phyloP scores from a whole-genome alignment of 2,888 invertebrate species.

The Trisateles emortualis region DNA sequence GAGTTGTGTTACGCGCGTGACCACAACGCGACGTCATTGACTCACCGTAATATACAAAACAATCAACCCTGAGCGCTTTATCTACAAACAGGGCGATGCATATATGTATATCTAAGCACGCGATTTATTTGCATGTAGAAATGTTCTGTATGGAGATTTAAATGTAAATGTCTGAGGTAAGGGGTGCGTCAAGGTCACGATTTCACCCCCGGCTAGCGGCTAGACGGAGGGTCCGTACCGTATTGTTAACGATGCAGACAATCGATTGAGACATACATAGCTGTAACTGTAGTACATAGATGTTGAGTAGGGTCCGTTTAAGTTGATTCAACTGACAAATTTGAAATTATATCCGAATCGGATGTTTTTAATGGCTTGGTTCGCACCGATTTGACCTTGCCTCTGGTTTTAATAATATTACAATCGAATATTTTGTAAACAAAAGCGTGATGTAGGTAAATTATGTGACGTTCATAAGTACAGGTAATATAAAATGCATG shows the following conservation, averaged over 20 bases:
- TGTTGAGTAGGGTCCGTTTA: slow-evolving; percentile 21
- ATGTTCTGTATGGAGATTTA: slow-evolving; percentile 9
- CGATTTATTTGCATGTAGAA: slow-evolving; percentile 16
- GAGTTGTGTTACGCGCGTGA: slow-evolving; percentile 60
- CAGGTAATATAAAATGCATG: not conserved
- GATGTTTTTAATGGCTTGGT: slow-evolving; percentile 11
- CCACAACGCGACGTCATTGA: slow-evolving; percentile 58
- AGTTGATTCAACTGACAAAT: slow-evolving; percentile 30
- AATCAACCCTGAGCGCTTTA: slow-evolving; percentile 56
- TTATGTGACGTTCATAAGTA: not conserved
- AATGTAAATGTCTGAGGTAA: slow-evolving; percentile 28
- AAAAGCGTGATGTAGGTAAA: not conserved
- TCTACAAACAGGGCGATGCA: slow-evolving; percentile 44
- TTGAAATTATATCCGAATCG: slow-evolving; percentile 26
- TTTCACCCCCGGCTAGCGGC: slow-evolving; percentile 72
- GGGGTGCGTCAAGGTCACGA: slow-evolving; percentile 70
- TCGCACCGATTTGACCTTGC: slow-evolving; percentile 13
- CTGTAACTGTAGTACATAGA: slow-evolving; percentile 16
- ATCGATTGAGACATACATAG: slow-evolving; percentile 51
- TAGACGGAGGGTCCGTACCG: slow-evolving; percentile 71
- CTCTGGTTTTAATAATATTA: not conserved
- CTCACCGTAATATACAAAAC: slow-evolving; percentile 49
- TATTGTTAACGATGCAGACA: slow-evolving; percentile 54
- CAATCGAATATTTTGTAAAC: slow-evolving; percentile 1
- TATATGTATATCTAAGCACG: slow-evolving; percentile 48